These are phyloP conservation scores for Ailuropoda melanoleuca DNA, from an alignment of 2,113 vertebrate species.

Conservation along the genomic window DNA sequence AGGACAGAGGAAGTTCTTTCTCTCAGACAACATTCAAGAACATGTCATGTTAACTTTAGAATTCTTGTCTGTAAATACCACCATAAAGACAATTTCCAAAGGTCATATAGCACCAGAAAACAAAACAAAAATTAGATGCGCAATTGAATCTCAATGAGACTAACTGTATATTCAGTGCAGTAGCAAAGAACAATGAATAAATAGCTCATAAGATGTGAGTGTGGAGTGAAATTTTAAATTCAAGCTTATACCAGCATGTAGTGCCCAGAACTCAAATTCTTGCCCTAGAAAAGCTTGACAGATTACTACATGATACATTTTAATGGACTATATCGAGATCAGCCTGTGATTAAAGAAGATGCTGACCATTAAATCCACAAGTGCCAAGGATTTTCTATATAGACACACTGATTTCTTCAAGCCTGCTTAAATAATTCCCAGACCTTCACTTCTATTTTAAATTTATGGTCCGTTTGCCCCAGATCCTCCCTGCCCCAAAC, in stretches of 20 bases:
- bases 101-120: background rate
- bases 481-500: background rate
- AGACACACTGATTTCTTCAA: background rate
- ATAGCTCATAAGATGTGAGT: background rate
- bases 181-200: constrained; percentile 16
- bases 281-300: background rate
- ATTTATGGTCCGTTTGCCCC: background rate
- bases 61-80: background rate
- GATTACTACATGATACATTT: background rate
- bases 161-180: background rate
- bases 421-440: background rate
- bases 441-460: background rate
- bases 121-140: background rate
- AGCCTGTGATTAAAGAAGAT: background rate
- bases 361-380: background rate
- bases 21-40: background rate
- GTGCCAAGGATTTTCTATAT: background rate
- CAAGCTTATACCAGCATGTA: background rate
- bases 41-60: background rate
- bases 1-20: background rate
- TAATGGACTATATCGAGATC: background rate
- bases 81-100: background rate
- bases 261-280: background rate
- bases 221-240: background rate
- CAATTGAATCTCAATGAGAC: background rate